Evolutionary conservation across 2,113 vertebrate genomes (phyloP), one percentile per base, ranked within the genome.

Genomic region (Propithecus coquereli): DNA sequence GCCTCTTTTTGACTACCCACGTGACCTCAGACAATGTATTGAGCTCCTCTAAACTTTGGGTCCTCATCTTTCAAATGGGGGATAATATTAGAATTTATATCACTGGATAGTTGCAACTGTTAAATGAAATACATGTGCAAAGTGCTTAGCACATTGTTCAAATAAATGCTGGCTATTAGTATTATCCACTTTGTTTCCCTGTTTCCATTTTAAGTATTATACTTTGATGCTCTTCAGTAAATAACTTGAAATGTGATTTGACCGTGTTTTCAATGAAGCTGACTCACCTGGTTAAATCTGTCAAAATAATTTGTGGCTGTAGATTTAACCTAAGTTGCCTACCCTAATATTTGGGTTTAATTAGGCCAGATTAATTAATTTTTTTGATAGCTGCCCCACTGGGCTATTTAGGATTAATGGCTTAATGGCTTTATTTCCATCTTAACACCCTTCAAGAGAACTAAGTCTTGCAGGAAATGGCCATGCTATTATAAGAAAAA

Each of bases 231-330:
- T n/a, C 32, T 90, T 86, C n/a, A 94, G 37, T 11, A 87, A 79
- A 79, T 45, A 87, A 71, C 4, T 87, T 61, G 73, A 97, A 87
- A 91, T n/a, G 23, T 68, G 61, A 89, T 47, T 94, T 96, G 32
- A 63, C 25, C 79, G 0, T 71, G 45, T 43, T 89, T 91, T 70
- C 54, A 20, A 47, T 45, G 37, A 94, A 87, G 37, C 11, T 45
- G 50, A 89, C 22, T 83, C 61, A 90, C 16, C 50, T 86, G 63
- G 30, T 43, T 74, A 82, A 82, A 92, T 59, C 68, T 96, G 37
- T 83, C 74, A 83, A 89, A 95, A 95, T 95, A 91, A 92, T 74
- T 59, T 80, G 47, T 76, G 68, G 9, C 30, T 59, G 25, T 63
- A 84, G 43, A 84, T 34, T 94, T 76, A 74, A 8, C 1, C 43